Percentiles rank a stretch among this genome's conserved stretches.
These are phyloP conservation scores for Myripristis jacobus DNA, from an alignment of 2,797 vertebrate genomes.

Conservation along the genomic window DNA sequence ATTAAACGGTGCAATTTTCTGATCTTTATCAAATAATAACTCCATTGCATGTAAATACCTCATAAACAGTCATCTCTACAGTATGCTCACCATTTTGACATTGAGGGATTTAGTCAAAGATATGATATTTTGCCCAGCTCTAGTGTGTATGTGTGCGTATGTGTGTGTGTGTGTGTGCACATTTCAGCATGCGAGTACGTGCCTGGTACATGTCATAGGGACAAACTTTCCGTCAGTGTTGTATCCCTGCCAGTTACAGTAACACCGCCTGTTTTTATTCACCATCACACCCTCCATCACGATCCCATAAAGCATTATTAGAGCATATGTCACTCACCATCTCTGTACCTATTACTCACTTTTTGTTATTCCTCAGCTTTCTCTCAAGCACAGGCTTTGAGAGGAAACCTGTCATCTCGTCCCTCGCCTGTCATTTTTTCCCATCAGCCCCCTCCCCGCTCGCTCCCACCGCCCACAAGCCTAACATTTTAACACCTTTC, in stretches of 20 bases:
- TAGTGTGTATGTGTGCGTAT: conserved; percentile 17
- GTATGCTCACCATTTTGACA: too few relatives aligned
- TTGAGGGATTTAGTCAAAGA: too few relatives aligned
- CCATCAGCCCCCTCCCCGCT: conserved; percentile 22
- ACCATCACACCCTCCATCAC: conserved; percentile 52
- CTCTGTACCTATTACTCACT: conserved; percentile 46
- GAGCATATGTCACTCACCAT: conserved; percentile 39
- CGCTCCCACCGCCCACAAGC: conserved; percentile 12
- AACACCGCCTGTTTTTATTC: conserved; percentile 44
- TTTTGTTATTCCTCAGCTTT: conserved; percentile 17
- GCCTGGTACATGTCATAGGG: conserved; percentile 1
- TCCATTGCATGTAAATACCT: too few relatives aligned
- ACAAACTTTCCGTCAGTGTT: conserved; percentile 37
- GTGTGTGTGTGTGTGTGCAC: background rate
- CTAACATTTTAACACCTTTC: conserved; percentile 60
- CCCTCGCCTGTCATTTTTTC: conserved; percentile 31
- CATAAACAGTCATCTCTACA: too few relatives aligned
- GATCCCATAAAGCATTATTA: conserved; percentile 61
- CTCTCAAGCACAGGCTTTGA: conserved; percentile 22
- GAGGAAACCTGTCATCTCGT: conserved; percentile 23
- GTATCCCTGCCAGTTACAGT: conserved; percentile 28
- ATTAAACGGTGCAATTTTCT: too few relatives aligned
- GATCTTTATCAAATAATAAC: too few relatives aligned
- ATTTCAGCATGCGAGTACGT: too few relatives aligned
- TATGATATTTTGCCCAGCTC: too few relatives aligned